Base-by-base conservation (phyloP, 2,113 vertebrate species). In the Maccullochella peelii region DNA sequence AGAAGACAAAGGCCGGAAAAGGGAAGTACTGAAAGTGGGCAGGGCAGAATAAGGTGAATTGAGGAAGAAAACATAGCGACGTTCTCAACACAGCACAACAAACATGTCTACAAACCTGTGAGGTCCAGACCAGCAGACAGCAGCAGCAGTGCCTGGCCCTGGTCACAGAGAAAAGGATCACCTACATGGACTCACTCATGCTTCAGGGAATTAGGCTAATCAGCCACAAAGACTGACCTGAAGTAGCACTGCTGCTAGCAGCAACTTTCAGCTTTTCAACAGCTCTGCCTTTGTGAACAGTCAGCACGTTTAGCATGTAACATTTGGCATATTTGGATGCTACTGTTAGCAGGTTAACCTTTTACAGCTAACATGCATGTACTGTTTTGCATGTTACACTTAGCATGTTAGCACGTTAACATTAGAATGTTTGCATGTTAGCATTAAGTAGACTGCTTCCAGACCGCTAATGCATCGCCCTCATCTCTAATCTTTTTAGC, bases 161-260 rank as follows among this genome's bases (percentile, higher is more conserved):
- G 57, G 33, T 85, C 58, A 71, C 72, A 62, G 47, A 55, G 70
- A 62, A 70, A 18, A 12, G 63, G 38, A 76, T 86, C 73, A 54
- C 49, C 62, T 11, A 62, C 50, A 61, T 11, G 30, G 52, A 2
- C 67, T 78, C 27, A 5, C 75, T 72, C 54, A 30, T 8, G 55
- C 68, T 70, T 49, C 38, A 62, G 47, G n/a, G 66, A 79, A 68
- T 84, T 71, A 78, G 0, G 50, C 54, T 77, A 74, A 88, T 82
- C 73, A 79, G 70, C 73, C 67, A 33, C 38, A 8, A 72, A 57
- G 72, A 73, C 1, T 42, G 75, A 79, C 55, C 66, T 76, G 44
- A 86, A 57, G 80, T 10, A 79, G 78, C 67, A 27, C 25, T 33
- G 58, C 36, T 25, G 58, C 44, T 23, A 40, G 30, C 54, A 57